Percentiles rank a stretch among this genome's conserved stretches.
These are phyloP conservation scores for Speoplatyrhinus poulsoni DNA, from an alignment of 2,113 vertebrate genomes.

Conservation along the genomic window DNA sequence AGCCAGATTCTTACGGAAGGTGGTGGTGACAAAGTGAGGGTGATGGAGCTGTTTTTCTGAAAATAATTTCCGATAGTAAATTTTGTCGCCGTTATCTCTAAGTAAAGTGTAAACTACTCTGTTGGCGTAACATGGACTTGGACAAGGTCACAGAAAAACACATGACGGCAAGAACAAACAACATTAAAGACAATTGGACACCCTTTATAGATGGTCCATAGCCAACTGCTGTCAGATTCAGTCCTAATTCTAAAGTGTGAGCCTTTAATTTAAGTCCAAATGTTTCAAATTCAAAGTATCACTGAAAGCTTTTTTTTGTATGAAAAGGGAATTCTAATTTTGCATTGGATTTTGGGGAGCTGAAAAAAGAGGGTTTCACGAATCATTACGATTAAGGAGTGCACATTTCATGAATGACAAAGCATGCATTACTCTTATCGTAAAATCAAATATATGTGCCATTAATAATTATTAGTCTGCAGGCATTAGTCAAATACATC, in stretches of 20 bases:
- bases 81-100: conserved; percentile 31
- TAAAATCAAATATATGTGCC: conserved; percentile 61
- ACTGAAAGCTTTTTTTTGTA: conserved; percentile 59
- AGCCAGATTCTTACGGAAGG: neutral
- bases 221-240: conserved; percentile 69
- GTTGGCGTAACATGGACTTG: conserved; percentile 38
- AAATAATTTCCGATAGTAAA: conserved; percentile 33
- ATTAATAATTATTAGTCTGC: conserved; percentile 86
- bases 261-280: conserved; percentile 47
- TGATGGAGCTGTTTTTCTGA: conserved; percentile 32
- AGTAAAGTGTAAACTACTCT: conserved; percentile 26
- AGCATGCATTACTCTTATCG: conserved; percentile 92
- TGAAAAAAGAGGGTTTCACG: conserved; percentile 69
- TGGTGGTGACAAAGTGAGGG: conserved; percentile 14
- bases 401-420: conserved; percentile 74
- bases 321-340: conserved; percentile 65
- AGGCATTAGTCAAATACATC: conserved; percentile 93
- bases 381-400: conserved; percentile 68
- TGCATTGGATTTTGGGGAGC: conserved; percentile 54
- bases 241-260: conserved; percentile 44
- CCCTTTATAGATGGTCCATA: conserved; percentile 82
- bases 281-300: conserved; percentile 26
- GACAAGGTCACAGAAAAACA: conserved; percentile 50
- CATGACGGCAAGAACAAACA: conserved; percentile 57
- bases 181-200: conserved; percentile 77